Base-by-base conservation (phyloP, 1,140 invertebrate genomes). In the Venustaconcha ellipsiformis region DNA sequence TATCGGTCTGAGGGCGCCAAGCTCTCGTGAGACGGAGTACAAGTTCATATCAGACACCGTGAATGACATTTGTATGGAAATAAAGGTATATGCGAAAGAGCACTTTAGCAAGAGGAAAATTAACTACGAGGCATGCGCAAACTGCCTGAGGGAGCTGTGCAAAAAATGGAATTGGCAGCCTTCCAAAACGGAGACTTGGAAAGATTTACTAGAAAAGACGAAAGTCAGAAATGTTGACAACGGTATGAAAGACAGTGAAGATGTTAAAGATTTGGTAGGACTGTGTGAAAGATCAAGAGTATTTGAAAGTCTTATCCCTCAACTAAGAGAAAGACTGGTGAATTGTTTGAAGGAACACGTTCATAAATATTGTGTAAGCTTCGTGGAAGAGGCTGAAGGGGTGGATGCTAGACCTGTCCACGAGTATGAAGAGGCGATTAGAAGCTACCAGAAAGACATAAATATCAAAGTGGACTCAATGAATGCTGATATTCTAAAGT, bases 331-430 rank as follows among this genome's bases (percentile, higher is more conserved):
- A 58, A 78, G 72, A 57, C 72, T 83, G 5, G 77, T 85, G 23
- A 74, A 64, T n/a, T 85, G 82, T 72, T 74, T 77, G 8, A 73
- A 83, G 15, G 79, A 83, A 1, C 83, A 83, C 66, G 67, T 83
- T 14, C 81, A 80, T 59, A 82, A 80, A 77, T 85, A 82, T 65
- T 85, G 82, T 62, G 74, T 74, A 37, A 85, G 83, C 79, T 85
- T 85, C 62, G 70, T 79, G 18, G 80, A 82, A 55, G 79, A 82
- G 70, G 75, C 79, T 14, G 76, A 76, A 14, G 77, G 78, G 11
- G n/a, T 82, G 2, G 78, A 85, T 55, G 78, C 83, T 37, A 66
- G 72, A 65, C 74, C 82, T 1, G 76, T 85, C 14, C 30, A 67
- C 12, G 82, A 82, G 55, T 85, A 85, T 30, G 83, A 83, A 64